phyloP scores from a whole-genome alignment of 2,888 invertebrate species.

The Drosophila sordidula region DNA sequence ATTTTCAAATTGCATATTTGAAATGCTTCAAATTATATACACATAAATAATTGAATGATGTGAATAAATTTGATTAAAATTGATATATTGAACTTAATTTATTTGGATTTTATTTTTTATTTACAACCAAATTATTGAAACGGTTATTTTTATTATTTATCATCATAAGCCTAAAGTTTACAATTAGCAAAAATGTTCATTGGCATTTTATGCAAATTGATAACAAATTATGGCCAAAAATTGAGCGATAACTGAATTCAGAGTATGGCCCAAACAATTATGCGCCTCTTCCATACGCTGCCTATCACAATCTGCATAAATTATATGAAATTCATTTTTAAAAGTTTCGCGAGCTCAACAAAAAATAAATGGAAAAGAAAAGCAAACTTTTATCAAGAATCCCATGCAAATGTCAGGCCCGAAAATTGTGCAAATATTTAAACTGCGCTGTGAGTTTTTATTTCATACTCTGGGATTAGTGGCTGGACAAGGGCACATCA shows the following conservation, averaged over 20 bases:
- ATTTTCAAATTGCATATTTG: too few species aligned
- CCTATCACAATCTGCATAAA: conserved; percentile 44
- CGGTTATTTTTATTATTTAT: too few species aligned
- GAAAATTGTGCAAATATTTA: conserved; percentile 46
- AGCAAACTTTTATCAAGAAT: conserved; percentile 10
- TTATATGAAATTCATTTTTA: conserved; percentile 38
- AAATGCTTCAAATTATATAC: not conserved
- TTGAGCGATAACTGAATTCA: conserved; percentile 17
- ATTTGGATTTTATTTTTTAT: too few species aligned
- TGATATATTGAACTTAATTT: too few species aligned
- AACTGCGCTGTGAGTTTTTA: conserved; percentile 21
- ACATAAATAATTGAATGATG: too few species aligned
- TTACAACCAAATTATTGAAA: too few species aligned
- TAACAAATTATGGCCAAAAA: conserved; percentile 18
- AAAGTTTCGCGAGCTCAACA: conserved; percentile 21
- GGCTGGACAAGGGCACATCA: conserved; percentile 20
- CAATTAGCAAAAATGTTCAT: conserved; percentile 17
- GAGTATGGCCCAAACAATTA: conserved; percentile 21
- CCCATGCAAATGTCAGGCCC: conserved; percentile 30
- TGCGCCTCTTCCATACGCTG: conserved; percentile 20
- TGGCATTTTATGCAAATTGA: conserved; percentile 29
- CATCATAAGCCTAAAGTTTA: not conserved
- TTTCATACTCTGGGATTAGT: conserved; percentile 13
- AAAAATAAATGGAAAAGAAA: not conserved
- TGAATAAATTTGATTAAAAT: too few species aligned